Evolutionary conservation across 2,888 invertebrate genomes (phyloP).

Genomic region (Tachina fera): DNA sequence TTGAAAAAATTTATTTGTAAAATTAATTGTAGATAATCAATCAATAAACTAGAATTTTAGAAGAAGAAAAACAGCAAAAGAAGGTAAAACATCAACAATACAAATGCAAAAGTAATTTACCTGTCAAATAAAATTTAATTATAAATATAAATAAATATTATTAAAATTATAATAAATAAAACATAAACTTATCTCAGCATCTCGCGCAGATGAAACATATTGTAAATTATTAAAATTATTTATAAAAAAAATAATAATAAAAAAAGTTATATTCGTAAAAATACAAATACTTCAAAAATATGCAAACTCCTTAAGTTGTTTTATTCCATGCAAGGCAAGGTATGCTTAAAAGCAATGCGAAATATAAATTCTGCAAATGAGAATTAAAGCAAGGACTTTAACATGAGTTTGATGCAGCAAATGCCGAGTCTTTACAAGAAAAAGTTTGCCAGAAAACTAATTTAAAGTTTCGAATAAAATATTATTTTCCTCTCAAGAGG

Average conservation of each 20-base stretch:
- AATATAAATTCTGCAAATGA: not conserved
- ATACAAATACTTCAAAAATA: slow-evolving; percentile 62
- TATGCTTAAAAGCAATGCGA: not conserved
- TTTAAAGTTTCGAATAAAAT: too few relatives aligned
- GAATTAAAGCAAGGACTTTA: too few relatives aligned
- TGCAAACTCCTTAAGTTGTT: slow-evolving; percentile 22
- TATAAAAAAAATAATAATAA: slow-evolving; percentile 70
- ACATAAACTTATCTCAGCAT: slow-evolving; percentile 64
- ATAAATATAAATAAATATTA: slow-evolving; percentile 45
- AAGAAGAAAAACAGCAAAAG: slow-evolving; percentile 7
- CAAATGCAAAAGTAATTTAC: slow-evolving; percentile 59
- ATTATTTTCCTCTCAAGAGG: too few relatives aligned
- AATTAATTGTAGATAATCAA: slow-evolving; percentile 66
- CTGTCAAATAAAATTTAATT: slow-evolving; percentile 53
- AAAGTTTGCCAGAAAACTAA: too few relatives aligned
- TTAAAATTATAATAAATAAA: slow-evolving; percentile 52
- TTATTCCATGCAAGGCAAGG: not conserved
- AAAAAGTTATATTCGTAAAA: slow-evolving; percentile 71
- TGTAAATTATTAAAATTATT: slow-evolving; percentile 74
- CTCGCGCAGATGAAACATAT: slow-evolving; percentile 62
- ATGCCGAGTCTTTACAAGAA: too few relatives aligned
- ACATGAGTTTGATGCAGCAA: too few relatives aligned
- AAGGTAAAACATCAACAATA: slow-evolving; percentile 41
- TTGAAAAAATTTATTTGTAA: slow-evolving; percentile 45
- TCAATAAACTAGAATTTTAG: slow-evolving; percentile 37